Evolutionary conservation across 2,797 vertebrate genomes (phyloP).

Genomic region (Rallus crepitans): DNA sequence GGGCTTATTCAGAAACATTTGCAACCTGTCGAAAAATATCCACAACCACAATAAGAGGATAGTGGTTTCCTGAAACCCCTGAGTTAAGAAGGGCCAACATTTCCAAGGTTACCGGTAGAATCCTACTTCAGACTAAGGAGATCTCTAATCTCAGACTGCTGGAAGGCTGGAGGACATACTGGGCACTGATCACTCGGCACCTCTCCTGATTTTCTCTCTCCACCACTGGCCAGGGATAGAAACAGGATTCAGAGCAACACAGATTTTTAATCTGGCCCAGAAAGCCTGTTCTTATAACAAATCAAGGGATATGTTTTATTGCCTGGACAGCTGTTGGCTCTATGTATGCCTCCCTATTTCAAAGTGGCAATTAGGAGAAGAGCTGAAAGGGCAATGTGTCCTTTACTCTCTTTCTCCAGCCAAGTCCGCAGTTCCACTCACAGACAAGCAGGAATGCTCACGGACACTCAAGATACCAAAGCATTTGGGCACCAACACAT

Average conservation of each 20-base stretch:
- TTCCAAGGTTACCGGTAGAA: neutral
- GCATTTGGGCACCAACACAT: neutral
- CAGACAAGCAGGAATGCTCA: slow-evolving; percentile 44
- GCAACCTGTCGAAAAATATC: neutral
- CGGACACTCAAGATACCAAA: neutral
- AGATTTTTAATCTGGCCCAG: neutral
- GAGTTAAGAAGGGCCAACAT: neutral
- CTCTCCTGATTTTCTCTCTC: neutral
- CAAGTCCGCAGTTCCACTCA: slow-evolving; percentile 39
- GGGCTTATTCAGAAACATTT: neutral
- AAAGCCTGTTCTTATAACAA: neutral
- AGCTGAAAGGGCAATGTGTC: slow-evolving; percentile 47
- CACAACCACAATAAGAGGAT: neutral
- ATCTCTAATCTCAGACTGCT: neutral
- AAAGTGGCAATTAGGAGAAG: neutral
- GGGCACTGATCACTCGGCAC: neutral
- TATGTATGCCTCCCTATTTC: neutral
- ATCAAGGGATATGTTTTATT: neutral
- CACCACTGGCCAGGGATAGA: neutral
- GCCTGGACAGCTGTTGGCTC: slow-evolving; percentile 2
- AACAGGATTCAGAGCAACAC: neutral
- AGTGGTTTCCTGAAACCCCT: neutral
- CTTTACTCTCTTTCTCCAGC: slow-evolving; percentile 55
- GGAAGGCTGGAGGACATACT: neutral
- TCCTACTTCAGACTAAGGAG: neutral